A percentile compares a stretch with the other conserved stretches of the same genome.
Evolutionary conservation across 2,888 invertebrate genomes (phyloP).

Genomic region (Chydorus sphaericus): DNA sequence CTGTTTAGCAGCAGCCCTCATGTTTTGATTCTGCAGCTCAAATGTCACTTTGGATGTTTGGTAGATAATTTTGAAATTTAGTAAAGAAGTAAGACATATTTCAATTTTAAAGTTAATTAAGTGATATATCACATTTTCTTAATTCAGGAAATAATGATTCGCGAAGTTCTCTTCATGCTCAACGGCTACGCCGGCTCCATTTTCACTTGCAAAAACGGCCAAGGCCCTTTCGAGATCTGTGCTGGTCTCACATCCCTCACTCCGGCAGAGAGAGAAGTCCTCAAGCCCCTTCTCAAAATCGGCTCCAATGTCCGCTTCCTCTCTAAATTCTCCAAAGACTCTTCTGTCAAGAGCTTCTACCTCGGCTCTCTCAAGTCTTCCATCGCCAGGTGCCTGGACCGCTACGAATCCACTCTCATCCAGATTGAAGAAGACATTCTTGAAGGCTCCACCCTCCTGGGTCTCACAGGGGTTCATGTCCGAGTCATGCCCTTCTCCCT

Average conservation of each 20-base stretch:
- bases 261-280: slow-evolving; percentile 8
- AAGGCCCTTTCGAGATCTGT: slow-evolving; percentile 2
- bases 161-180: slow-evolving; percentile 9
- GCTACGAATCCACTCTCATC: neutral
- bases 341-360: neutral
- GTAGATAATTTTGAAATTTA: no score
- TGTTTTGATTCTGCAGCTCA: no score
- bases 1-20: no score
- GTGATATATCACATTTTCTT: no score
- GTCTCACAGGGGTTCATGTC: slow-evolving; percentile 1
- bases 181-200: slow-evolving; percentile 5
- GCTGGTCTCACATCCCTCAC: neutral
- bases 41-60: no score
- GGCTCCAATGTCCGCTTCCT: neutral
- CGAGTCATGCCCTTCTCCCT: neutral
- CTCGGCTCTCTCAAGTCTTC: neutral
- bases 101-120: no score
- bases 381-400: neutral
- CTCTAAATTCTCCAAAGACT: neutral
- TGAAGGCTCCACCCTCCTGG: neutral
- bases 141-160: slow-evolving; percentile 7
- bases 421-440: slow-evolving; percentile 1
- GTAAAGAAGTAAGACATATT: no score
- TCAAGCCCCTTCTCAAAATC: slow-evolving; percentile 5
- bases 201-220: neutral